Percentiles rank a stretch among this genome's conserved stretches.
Evolutionary conservation across 1,140 invertebrate species (phyloP).

Genomic region (Aphelinus certus): DNA sequence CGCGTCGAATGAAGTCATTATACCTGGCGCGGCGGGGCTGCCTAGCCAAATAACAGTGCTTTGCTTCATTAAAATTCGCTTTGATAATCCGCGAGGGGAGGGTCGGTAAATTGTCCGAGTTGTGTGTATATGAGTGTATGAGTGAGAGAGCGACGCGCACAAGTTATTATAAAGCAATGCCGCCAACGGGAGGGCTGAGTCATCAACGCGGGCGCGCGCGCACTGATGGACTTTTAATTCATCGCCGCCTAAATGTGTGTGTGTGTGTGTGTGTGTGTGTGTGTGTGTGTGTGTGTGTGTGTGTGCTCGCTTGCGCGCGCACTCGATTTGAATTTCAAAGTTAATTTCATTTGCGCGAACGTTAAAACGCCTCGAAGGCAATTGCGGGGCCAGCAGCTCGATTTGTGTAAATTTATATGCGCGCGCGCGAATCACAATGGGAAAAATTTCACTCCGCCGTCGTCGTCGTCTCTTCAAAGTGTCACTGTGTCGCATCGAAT

Average conservation of each 20-base stretch:
- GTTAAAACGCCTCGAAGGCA: too few relatives aligned
- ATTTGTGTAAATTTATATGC: not conserved
- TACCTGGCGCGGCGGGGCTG: not conserved
- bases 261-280: too few relatives aligned
- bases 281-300: too few relatives aligned
- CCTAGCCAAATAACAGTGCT: slow-evolving; percentile 7
- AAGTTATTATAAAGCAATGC: too few relatives aligned
- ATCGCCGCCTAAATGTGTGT: slow-evolving; percentile 2
- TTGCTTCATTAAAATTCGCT: slow-evolving; percentile 16
- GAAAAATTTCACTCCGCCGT: too few relatives aligned
- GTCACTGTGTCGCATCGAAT: too few relatives aligned
- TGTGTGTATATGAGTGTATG: not conserved
- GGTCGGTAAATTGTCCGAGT: slow-evolving; percentile 9
- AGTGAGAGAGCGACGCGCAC: too few relatives aligned
- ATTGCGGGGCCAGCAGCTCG: too few relatives aligned
- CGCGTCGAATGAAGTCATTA: slow-evolving; percentile 30
- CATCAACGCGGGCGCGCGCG: slow-evolving; percentile 25
- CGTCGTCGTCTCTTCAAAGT: too few relatives aligned
- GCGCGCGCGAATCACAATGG: not conserved
- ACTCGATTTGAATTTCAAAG: slow-evolving; percentile 29
- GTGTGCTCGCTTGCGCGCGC: not conserved
- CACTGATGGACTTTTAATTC: slow-evolving; percentile 28
- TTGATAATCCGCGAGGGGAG: slow-evolving; percentile 1
- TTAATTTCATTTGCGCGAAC: not conserved
- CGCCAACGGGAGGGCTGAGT: not conserved